phyloP scores from a whole-genome alignment of 2,797 vertebrate genomes.

The Cercopithecus hamlyni region DNA sequence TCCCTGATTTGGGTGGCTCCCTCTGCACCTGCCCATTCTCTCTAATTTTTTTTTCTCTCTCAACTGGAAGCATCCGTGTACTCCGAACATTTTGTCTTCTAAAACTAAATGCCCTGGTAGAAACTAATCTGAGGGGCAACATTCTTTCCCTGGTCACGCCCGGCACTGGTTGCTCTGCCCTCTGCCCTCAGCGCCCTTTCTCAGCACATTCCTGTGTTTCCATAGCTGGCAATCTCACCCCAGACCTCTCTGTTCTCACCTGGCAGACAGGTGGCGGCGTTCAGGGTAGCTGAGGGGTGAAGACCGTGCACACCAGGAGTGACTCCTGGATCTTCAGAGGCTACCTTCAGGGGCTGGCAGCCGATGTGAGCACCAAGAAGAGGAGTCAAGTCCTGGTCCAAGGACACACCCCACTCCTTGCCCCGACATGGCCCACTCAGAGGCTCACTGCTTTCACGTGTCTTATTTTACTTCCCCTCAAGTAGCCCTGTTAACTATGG shows the following conservation, averaged over 20 bases:
- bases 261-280: too few relatives aligned
- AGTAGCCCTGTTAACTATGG: background rate
- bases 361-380: background rate
- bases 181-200: too few relatives aligned
- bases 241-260: background rate
- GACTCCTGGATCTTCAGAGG: background rate
- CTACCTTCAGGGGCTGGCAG: background rate
- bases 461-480: background rate
- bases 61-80: background rate
- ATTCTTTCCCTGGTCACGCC: background rate
- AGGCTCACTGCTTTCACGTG: background rate
- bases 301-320: background rate
- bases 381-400: background rate
- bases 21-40: background rate
- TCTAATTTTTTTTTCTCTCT: background rate
- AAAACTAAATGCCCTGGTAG: background rate
- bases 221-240: too few relatives aligned
- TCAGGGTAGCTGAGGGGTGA: background rate
- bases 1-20: background rate
- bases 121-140: background rate
- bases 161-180: background rate
- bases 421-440: background rate
- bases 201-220: background rate
- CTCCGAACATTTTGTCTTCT: background rate
- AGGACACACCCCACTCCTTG: background rate